Evolutionary conservation across 1,140 invertebrate genomes (phyloP), one percentile per base, ranked within the genome.

Genomic region (Lepidotrigona ventralis): DNA sequence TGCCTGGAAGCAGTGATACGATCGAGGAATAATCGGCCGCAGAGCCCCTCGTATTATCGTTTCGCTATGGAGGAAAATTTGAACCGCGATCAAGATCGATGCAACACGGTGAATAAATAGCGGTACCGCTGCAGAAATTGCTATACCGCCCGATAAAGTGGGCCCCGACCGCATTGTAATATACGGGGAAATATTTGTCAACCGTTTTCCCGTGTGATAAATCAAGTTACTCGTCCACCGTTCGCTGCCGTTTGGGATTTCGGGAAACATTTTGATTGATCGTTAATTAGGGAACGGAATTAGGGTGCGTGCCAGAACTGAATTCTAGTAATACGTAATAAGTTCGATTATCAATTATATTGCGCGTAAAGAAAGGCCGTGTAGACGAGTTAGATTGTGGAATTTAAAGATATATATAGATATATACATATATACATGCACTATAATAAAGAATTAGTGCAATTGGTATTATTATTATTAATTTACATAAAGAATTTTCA

Each of bases 111-210:
- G 70, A 26, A 72, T 74, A 81, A 81, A 81, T 71, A 81, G 33
- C 29, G 58, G 54, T 63, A 73, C 53, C 15, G 14, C 21, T 46
- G 19, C 64, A 64, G 70, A 74, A 81, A 64, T 23, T 19, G 19
- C 33, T 79, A 33, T 79, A 71, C 8, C 29, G 70, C 17, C 53
- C 46, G 70, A 74, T 74, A 74, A 66, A 81, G 70, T 81, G 70
- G 46, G 9, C 74, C 72, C 23, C 70, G 53, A 39, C 58, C 79
- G 54, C 70, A 81, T 73, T 81, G 79, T 74, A 74, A 81, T 81
- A 81, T 39, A 73, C 21, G 56, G 58, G 58, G 79, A 81, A 81
- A 74, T 81, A 81, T 81, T 81, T 81, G 79, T 81, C 79, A 74
- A 17, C 70, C 79, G 56, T 81, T 81, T 73, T 74, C 79, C 79